Percentiles rank a stretch among this genome's conserved stretches.
Evolutionary conservation across 2,113 vertebrate genomes (phyloP).

Genomic region (Egretta garzetta): DNA sequence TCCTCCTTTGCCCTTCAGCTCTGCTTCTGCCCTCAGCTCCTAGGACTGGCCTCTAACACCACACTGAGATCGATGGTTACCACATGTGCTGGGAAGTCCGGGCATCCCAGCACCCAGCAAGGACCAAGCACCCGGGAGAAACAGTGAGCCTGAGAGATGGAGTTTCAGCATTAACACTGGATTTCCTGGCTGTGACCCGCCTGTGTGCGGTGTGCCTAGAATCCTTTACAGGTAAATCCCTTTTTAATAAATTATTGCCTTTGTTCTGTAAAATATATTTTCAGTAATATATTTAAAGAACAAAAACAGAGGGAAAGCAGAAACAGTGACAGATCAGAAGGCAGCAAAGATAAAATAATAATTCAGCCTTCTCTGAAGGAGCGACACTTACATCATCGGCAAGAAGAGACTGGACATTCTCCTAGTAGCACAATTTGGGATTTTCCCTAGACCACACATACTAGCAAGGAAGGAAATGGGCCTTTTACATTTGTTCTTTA

Average conservation of each 20-base stretch:
- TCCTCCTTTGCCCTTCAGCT: background rate
- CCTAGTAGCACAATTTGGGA: background rate
- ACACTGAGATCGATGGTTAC: background rate
- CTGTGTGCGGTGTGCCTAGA: background rate
- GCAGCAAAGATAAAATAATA: background rate
- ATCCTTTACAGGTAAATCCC: background rate
- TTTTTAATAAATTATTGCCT: background rate
- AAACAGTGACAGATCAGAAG: background rate
- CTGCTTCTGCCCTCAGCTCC: background rate
- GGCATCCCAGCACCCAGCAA: background rate
- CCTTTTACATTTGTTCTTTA: conserved; percentile 5
- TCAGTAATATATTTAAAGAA: background rate
- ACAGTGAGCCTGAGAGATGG: background rate
- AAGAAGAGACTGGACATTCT: background rate
- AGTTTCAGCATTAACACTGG: background rate
- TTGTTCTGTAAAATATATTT: background rate
- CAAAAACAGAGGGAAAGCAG: background rate
- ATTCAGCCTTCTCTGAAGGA: background rate
- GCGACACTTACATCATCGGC: background rate
- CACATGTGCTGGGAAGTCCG: background rate
- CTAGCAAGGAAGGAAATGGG: background rate
- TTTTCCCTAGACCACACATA: conserved; percentile 19
- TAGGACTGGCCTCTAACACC: background rate
- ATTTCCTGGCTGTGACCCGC: background rate
- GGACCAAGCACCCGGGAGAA: background rate